These are phyloP conservation scores for Drosophila miranda DNA, from an alignment of 1,140 invertebrate species.

Conservation along the genomic window DNA sequence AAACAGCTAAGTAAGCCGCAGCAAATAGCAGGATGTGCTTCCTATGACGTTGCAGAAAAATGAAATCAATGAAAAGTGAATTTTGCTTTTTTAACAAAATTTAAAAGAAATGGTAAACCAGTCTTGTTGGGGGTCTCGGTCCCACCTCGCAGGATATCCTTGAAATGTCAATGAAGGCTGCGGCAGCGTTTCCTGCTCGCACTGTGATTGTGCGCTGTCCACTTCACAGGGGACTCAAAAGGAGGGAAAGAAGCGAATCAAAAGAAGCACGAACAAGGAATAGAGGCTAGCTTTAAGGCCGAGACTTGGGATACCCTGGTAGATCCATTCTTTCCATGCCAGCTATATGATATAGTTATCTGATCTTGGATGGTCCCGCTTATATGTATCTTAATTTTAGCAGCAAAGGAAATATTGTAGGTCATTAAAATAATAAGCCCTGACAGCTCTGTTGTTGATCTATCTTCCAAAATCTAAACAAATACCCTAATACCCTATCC, in stretches of 20 bases:
- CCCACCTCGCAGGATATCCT: constrained; percentile 23
- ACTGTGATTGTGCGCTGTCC: constrained; percentile 26
- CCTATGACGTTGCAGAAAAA: constrained; percentile 24
- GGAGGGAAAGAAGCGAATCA: constrained; percentile 2
- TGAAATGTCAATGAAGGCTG: constrained; percentile 58
- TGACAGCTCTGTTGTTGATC: too few species aligned
- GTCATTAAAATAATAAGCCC: too few species aligned
- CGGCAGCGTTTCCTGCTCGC: constrained; percentile 59
- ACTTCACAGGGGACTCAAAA: constrained; percentile 32
- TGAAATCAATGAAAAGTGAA: constrained; percentile 54
- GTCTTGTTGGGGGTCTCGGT: neutral
- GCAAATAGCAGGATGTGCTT: constrained; percentile 7
- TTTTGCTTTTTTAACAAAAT: constrained; percentile 24
- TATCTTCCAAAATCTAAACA: neutral
- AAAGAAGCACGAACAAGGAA: neutral
- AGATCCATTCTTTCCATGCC: too few species aligned
- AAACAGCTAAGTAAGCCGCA: constrained; percentile 37
- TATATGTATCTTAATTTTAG: too few species aligned
- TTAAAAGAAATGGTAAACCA: constrained; percentile 24
- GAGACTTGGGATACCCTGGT: too few species aligned
- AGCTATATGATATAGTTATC: too few species aligned
- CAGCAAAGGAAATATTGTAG: too few species aligned
- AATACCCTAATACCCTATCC: too few species aligned
- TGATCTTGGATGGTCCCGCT: too few species aligned
- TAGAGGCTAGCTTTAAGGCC: neutral